Evolutionary conservation across 2,797 vertebrate species (phyloP).

Genomic region (Prionace glauca): DNA sequence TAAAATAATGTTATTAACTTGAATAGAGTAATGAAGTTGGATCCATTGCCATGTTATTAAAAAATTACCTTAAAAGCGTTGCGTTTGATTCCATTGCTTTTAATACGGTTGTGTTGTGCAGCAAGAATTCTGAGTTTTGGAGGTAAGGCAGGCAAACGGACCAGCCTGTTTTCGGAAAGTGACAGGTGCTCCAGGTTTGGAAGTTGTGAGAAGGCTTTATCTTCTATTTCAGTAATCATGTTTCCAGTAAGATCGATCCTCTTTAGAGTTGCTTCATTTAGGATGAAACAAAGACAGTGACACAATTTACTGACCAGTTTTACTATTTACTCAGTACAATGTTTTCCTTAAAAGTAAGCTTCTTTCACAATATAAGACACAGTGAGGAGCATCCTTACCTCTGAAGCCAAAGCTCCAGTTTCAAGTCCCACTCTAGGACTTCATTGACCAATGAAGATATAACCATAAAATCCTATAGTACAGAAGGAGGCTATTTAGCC

Average conservation of each 20-base stretch:
- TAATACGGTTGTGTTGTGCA: conserved; percentile 84
- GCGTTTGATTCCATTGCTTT: conserved; percentile 84
- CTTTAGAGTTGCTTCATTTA: conserved; percentile 75
- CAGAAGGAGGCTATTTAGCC: no score
- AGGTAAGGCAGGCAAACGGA: conserved; percentile 83
- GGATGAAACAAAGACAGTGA: conserved; percentile 39
- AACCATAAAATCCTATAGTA: no score
- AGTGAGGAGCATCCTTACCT: no score
- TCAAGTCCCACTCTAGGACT: no score
- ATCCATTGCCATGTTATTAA: neutral
- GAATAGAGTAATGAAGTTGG: neutral
- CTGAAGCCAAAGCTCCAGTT: no score
- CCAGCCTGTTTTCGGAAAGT: conserved; percentile 80
- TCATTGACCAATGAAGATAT: no score
- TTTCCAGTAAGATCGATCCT: conserved; percentile 94
- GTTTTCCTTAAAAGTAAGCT: neutral
- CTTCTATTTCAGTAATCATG: conserved; percentile 89
- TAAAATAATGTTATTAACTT: neutral
- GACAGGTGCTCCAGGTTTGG: conserved; percentile 76
- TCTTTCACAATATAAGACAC: no score
- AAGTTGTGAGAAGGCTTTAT: conserved; percentile 83
- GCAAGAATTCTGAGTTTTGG: conserved; percentile 77
- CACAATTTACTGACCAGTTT: conserved; percentile 19
- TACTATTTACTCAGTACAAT: neutral
- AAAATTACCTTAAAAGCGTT: conserved; percentile 85